phyloP scores from a whole-genome alignment of 2,888 invertebrate genomes.

The Congeria kusceri region DNA sequence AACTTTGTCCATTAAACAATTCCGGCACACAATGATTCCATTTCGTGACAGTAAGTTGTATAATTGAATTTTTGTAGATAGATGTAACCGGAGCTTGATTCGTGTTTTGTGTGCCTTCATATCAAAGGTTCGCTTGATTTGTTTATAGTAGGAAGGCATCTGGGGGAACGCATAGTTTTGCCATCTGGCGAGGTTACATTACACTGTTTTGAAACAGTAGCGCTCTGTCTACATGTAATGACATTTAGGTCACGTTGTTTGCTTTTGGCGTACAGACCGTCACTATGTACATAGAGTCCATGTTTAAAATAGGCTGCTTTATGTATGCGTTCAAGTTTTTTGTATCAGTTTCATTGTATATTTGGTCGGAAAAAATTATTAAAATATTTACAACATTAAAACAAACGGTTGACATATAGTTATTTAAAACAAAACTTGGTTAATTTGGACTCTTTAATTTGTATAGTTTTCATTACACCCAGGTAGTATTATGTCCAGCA shows the following conservation, averaged over 20 bases:
- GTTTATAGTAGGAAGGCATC: conserved; percentile 45
- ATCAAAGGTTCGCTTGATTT: conserved; percentile 48
- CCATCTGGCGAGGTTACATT: conserved; percentile 44
- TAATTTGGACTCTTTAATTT: too few species aligned
- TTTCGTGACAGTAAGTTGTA: conserved; percentile 46
- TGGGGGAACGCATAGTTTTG: conserved; percentile 25
- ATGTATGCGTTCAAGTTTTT: too few species aligned
- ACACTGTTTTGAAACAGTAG: conserved; percentile 55
- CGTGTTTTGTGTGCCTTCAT: conserved; percentile 51
- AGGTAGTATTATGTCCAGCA: too few species aligned
- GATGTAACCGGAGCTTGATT: conserved; percentile 46
- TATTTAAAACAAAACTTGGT: too few species aligned
- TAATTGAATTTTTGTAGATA: conserved; percentile 37
- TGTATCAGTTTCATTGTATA: too few species aligned
- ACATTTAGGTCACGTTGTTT: not conserved
- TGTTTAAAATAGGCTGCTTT: too few species aligned
- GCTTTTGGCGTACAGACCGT: too few species aligned
- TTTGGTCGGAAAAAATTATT: too few species aligned
- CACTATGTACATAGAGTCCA: too few species aligned
- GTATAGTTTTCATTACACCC: too few species aligned
- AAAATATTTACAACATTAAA: too few species aligned
- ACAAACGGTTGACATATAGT: too few species aligned
- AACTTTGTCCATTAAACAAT: conserved; percentile 18
- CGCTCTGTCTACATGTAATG: conserved; percentile 20
- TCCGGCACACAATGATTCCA: conserved; percentile 4